Evolutionary conservation across 2,888 invertebrate species (phyloP).

Genomic region (Noctua comes): DNA sequence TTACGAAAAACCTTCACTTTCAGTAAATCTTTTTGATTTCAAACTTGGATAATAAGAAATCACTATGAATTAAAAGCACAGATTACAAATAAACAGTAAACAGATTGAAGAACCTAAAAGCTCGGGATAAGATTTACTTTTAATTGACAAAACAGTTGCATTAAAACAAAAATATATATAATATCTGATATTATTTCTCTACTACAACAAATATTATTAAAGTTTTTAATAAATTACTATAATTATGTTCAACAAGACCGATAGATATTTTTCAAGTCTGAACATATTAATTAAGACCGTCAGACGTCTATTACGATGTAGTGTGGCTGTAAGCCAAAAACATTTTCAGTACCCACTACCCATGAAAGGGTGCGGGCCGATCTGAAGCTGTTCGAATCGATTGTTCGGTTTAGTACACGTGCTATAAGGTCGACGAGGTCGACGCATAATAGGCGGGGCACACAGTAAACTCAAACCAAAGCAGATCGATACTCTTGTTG

Average conservation of each 20-base stretch:
- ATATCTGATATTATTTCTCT: background rate
- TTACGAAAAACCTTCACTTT: background rate
- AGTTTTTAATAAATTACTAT: background rate
- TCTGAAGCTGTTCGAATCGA: conserved; percentile 19
- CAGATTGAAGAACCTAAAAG: background rate
- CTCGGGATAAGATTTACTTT: background rate
- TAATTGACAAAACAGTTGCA: conserved; percentile 4
- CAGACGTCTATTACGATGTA: background rate
- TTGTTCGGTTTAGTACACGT: background rate
- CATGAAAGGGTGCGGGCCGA: background rate
- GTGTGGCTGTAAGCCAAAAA: background rate
- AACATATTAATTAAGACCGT: too few relatives aligned
- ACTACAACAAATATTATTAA: background rate
- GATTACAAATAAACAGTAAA: background rate
- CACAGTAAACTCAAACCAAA: background rate
- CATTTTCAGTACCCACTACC: background rate
- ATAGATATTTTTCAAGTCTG: background rate
- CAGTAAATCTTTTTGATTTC: background rate
- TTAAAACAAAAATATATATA: background rate
- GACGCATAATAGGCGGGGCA: background rate
- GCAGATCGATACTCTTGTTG: conserved; percentile 4
- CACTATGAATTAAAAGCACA: background rate
- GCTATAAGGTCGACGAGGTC: background rate
- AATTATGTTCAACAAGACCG: background rate
- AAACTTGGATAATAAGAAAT: background rate